Evolutionary conservation across 1,140 invertebrate genomes (phyloP).

Genomic region (Macrobrachium rosenbergii): DNA sequence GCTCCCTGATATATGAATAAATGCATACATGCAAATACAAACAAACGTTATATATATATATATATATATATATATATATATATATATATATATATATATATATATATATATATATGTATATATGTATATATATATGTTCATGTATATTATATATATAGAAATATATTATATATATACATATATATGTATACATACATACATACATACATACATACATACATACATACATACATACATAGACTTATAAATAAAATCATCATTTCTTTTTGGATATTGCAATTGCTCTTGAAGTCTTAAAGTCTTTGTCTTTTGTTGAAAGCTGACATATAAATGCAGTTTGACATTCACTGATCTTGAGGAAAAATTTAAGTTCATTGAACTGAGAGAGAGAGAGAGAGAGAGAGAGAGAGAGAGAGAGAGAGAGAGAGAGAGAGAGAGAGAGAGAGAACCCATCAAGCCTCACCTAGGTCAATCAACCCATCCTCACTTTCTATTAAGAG

Average conservation of each 20-base stretch:
- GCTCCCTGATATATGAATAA: neutral
- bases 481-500: no score
- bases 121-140: neutral
- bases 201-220: neutral
- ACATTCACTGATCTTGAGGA: no score
- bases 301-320: neutral
- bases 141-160: neutral
- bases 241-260: neutral
- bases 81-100: neutral
- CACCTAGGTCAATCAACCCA: neutral
- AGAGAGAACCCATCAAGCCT: no score
- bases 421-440: neutral
- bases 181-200: conserved; percentile 1
- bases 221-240: neutral
- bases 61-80: conserved; percentile 4
- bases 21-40: no score
- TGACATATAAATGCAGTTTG: neutral
- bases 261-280: no score
- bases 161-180: conserved; percentile 9
- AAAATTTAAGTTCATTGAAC: no score
- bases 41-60: neutral
- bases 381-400: neutral
- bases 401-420: neutral
- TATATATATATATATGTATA: conserved; percentile 6
- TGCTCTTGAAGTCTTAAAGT: neutral